These are phyloP conservation scores for Synanthedon andrenaeformis DNA, from an alignment of 2,888 invertebrate species.

Conservation along the genomic window DNA sequence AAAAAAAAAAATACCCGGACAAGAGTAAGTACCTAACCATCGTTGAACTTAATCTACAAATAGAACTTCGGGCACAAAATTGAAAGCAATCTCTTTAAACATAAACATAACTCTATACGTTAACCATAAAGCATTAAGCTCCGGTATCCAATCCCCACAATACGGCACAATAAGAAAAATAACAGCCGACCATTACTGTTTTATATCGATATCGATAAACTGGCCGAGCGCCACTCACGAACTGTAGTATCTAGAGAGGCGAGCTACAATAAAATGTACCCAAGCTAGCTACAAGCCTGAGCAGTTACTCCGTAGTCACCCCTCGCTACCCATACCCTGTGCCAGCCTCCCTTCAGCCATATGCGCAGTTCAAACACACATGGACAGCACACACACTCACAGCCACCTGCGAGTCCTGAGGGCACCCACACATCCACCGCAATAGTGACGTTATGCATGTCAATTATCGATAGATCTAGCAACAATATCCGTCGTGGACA, in stretches of 20 bases:
- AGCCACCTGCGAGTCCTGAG: conserved; percentile 33
- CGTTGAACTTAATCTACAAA: too few relatives aligned
- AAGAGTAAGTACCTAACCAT: too few relatives aligned
- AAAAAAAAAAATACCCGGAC: too few relatives aligned
- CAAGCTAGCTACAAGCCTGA: conserved; percentile 65
- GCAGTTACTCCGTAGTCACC: conserved; percentile 53
- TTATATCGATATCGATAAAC: conserved; percentile 62
- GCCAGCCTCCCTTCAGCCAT: conserved; percentile 12
- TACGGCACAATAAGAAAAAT: conserved; percentile 29
- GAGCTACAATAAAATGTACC: conserved; percentile 69
- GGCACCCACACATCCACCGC: conserved; percentile 29
- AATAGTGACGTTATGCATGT: conserved; percentile 41
- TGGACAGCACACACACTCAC: conserved; percentile 19
- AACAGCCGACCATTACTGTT: conserved; percentile 30
- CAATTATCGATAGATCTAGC: conserved; percentile 31
- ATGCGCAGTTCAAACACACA: conserved; percentile 19
- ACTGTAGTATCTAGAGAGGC: conserved; percentile 60
- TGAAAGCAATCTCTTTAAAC: conserved; percentile 17
- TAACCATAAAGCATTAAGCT: conserved; percentile 32
- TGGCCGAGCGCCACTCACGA: conserved; percentile 27
- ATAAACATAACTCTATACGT: conserved; percentile 21
- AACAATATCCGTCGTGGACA: conserved; percentile 15
- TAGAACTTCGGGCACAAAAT: conserved; percentile 7
- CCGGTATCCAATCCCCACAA: conserved; percentile 27
- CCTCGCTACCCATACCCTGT: conserved; percentile 16